Percentiles rank a stretch among this genome's conserved stretches.
Conservation (phyloP, 2,888 invertebrate genomes). For the Resseliella maxima region DNA sequence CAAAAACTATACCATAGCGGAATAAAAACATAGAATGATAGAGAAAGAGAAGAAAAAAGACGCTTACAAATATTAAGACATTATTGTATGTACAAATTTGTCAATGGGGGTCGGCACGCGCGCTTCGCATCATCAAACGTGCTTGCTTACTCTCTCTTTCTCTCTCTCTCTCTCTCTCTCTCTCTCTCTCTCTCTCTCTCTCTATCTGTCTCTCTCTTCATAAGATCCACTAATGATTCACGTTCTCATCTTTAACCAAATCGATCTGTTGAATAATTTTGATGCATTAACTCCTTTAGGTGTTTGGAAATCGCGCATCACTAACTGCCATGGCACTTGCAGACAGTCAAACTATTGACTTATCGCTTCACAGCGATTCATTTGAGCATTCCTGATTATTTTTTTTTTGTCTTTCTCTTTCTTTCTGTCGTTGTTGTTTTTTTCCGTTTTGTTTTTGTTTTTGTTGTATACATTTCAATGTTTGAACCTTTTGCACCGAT, state of each 20-base stretch:
- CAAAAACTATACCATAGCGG: not conserved
- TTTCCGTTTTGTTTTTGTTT: not conserved
- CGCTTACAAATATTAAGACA: conserved; percentile 58
- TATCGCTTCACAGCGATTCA: conserved; percentile 9
- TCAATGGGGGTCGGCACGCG: conserved; percentile 69
- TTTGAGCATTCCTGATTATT: not conserved
- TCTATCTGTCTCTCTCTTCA: not conserved
- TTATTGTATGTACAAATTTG: conserved; percentile 64
- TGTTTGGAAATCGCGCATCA: conserved; percentile 43
- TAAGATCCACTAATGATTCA: not conserved
- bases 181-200: not conserved
- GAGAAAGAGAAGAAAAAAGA: not conserved
- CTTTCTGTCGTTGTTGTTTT: not conserved
- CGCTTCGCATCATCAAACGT: conserved; percentile 57
- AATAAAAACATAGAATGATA: not conserved
- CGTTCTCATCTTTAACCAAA: not conserved
- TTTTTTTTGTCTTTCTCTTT: not conserved
- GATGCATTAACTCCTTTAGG: conserved; percentile 56
- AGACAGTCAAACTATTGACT: conserved; percentile 40
- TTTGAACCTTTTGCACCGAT: not conserved
- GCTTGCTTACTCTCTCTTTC: not conserved
- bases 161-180: not conserved
- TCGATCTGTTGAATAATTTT: not conserved
- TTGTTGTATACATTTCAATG: not conserved
- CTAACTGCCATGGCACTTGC: not conserved